Evolutionary conservation across 2,113 vertebrate genomes (phyloP), one percentile per base, ranked within the genome.

Genomic region (Scomber colias): DNA sequence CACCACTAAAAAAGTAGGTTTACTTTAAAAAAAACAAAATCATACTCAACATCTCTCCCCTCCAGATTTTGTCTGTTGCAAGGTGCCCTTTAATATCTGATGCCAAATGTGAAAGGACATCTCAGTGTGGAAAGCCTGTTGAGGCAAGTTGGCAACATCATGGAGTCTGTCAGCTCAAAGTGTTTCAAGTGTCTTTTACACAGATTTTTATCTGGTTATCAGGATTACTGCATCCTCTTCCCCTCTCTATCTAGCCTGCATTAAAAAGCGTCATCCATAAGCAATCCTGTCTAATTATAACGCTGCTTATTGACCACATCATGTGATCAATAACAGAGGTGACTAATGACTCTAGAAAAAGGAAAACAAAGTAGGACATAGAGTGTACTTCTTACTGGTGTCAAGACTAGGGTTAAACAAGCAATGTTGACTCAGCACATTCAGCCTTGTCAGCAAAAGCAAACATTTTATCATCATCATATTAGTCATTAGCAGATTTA

Each of bases 181-280:
- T 15, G 27, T 73, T 19, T 80, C 27, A 85, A 79, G 67, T 71
- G 76, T 85, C 74, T 86, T 60, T 71, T 63, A 71, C 54, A 57
- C 49, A 46, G 11, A 53, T 54, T 74, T 19, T 75, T n/a, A 53
- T 75, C 75, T 84, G 78, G 71, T 84, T 75, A 86, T 71, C 56
- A 40, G 54, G 64, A 61, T 66, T 53, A 75, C 49, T 13, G 19
- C 35, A 5, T 66, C 4, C 54, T 55, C 55, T 57, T 17, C 17
- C 17, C 59, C 12, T 48, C 44, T 59, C 54, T 5, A 24, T n/a
- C 27, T 16, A 12, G 19, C 12, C n/a, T 3, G 11, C 64, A n/a
- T 3, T 31, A 9, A 50, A 35, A 27, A 17, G 9, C 53, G 6
- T 73, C n/a, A 15, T 46, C 9, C 78, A 27, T 40, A 11, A 14